Conservation (phyloP, 1,140 invertebrate species). For the Pseudachorutes palmiensis region DNA sequence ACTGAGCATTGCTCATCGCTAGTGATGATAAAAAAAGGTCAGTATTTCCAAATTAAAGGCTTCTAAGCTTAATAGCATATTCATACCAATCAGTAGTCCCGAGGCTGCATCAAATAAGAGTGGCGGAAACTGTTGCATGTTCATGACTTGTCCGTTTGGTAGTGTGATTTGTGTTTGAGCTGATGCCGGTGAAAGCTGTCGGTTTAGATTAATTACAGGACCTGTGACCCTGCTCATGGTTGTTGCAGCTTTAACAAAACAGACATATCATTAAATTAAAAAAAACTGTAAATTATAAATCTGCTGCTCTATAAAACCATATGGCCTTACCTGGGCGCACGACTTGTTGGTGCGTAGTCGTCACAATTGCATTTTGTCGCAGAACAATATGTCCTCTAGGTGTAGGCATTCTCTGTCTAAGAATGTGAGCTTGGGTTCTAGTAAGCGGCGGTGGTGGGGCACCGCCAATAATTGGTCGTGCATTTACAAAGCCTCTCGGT, state of each 20-base stretch:
- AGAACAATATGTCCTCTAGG: neutral
- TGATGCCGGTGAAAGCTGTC: neutral
- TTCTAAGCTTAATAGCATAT: neutral
- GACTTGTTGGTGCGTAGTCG: no score
- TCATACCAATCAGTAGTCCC: conserved; percentile 7
- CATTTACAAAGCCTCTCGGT: neutral
- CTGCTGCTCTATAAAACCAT: neutral
- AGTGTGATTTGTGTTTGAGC: neutral
- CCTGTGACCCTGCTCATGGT: neutral
- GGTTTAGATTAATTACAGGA: neutral
- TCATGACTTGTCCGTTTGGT: neutral
- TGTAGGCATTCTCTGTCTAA: neutral
- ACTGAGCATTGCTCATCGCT: no score
- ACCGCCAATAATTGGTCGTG: neutral
- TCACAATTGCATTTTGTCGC: neutral
- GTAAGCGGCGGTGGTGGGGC: neutral
- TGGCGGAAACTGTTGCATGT: neutral
- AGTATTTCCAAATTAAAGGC: neutral
- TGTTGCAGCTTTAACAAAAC: no score
- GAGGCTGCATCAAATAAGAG: conserved; percentile 15
- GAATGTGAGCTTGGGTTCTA: neutral
- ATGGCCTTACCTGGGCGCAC: no score
- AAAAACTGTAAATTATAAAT: neutral
- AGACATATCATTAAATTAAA: no score
- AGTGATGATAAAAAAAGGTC: neutral